Conservation (phyloP, 2,113 vertebrate species). For the Tetrax tetrax region DNA sequence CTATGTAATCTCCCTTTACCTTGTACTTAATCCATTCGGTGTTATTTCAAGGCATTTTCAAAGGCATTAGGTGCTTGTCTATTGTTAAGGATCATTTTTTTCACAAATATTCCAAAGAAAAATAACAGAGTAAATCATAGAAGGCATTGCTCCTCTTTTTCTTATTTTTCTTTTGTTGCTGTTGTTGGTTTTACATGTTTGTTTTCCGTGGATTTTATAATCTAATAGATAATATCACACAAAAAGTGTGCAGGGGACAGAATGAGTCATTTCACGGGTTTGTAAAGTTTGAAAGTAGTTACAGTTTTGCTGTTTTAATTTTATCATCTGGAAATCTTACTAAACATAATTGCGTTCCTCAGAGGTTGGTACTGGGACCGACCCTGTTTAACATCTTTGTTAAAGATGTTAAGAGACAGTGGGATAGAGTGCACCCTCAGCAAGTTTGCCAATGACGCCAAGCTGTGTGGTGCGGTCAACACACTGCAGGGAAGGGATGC, state of each 20-base stretch:
- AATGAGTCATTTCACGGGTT: neutral
- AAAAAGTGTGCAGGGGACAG: neutral
- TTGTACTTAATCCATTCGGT: neutral
- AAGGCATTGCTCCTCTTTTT: neutral
- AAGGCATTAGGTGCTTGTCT: neutral
- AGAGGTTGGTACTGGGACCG: too few species aligned
- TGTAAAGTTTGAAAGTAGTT: neutral
- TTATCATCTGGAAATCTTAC: neutral
- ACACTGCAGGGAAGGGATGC: too few species aligned
- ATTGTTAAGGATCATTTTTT: neutral
- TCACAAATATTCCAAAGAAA: neutral
- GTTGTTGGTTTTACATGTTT: neutral
- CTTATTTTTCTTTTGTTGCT: neutral
- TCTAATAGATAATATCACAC: neutral
- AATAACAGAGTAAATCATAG: neutral
- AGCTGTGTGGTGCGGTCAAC: too few species aligned
- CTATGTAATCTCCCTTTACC: neutral
- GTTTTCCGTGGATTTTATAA: neutral
- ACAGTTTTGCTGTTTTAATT: neutral
- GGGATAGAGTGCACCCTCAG: too few species aligned
- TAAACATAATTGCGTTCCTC: neutral
- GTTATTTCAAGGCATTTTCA: neutral
- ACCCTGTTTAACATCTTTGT: too few species aligned
- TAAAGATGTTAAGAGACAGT: too few species aligned
- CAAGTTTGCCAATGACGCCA: too few species aligned